Evolutionary conservation across 2,113 vertebrate genomes (phyloP).

Genomic region (Galbula dea): DNA sequence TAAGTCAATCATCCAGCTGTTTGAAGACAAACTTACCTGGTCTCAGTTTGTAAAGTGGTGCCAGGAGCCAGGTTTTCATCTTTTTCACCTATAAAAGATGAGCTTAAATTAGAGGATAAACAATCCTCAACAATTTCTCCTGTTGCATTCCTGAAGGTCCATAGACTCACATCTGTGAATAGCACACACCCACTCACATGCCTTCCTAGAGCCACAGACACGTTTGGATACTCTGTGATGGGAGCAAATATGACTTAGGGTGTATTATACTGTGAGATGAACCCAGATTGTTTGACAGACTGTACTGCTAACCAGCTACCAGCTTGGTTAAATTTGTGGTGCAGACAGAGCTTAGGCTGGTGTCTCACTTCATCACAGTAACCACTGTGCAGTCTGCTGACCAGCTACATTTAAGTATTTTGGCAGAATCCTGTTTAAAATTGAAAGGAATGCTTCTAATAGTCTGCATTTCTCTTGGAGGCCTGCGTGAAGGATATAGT

Average conservation of each 20-base stretch:
- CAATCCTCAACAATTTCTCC: not conserved
- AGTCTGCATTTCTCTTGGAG: constrained; percentile 6
- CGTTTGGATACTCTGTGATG: fast-evolving
- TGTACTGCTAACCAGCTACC: not conserved
- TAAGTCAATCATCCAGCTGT: not conserved
- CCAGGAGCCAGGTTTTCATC: not conserved
- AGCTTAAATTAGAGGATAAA: not conserved
- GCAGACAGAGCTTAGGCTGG: not conserved
- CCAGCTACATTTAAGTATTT: not conserved
- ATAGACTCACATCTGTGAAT: not conserved
- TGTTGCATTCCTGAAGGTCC: not conserved
- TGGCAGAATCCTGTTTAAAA: constrained; percentile 13
- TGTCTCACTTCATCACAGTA: not conserved
- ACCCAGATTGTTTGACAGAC: not conserved
- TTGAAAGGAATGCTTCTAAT: constrained; percentile 38
- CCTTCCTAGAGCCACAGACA: not conserved
- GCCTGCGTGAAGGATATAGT: not conserved
- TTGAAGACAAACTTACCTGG: not conserved
- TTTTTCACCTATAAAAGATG: not conserved
- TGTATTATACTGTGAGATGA: not conserved
- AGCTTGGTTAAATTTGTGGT: not conserved
- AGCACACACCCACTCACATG: not conserved
- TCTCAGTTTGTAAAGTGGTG: not conserved
- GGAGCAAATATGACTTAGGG: not conserved
- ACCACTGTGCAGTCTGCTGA: constrained; percentile 18